Evolutionary conservation across 2,797 vertebrate species (phyloP), one percentile per base, ranked within the genome.

Genomic region (Synaphobranchus kaupii): DNA sequence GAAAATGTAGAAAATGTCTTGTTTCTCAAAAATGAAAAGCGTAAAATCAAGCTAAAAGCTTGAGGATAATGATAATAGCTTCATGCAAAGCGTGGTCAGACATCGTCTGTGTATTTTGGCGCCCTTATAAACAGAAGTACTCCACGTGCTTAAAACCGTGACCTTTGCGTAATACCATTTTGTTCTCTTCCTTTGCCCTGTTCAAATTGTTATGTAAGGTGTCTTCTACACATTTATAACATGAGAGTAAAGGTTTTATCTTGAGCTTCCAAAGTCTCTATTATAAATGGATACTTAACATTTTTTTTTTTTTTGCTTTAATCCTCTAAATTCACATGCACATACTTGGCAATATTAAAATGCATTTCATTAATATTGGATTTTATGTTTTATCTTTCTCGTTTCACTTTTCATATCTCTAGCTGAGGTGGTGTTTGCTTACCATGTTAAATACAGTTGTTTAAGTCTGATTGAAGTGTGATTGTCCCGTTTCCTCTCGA

Each of bases 31-130:
- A 66, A 52, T n/a, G 80, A 50, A 63, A 34, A 82, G 28, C 78
- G 31, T 82, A 83, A 83, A 87, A 83, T 87, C 86, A 76, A 52
- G 81, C 80, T 68, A 83, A 66, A 83, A 87, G 47, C 85, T 58
- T 63, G 34, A 54, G 60, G 58, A 66, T 63, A 86, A 86, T 63
- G 47, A 60, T 28, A 28, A 81, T 48, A 10, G 48, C 44, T 76
- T 34, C 44, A 83, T 87, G 80, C 25, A 86, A 68, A 86, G 76
- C 48, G 17, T 28, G 15, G 13, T 44, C 71, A 44, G 71, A 22
- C 71, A 76, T 17, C 22, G 34, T 76, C 71, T 76, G 71, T 22
- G 34, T 31, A 15, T 76, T 76, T 44, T 76, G 71, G 71, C 71
- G 34, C 31, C 44, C 31, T 76, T 76, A 44, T 44, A 76, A 76